Evolutionary conservation across 2,888 invertebrate genomes (phyloP).

Genomic region (Volucella zonaria): DNA sequence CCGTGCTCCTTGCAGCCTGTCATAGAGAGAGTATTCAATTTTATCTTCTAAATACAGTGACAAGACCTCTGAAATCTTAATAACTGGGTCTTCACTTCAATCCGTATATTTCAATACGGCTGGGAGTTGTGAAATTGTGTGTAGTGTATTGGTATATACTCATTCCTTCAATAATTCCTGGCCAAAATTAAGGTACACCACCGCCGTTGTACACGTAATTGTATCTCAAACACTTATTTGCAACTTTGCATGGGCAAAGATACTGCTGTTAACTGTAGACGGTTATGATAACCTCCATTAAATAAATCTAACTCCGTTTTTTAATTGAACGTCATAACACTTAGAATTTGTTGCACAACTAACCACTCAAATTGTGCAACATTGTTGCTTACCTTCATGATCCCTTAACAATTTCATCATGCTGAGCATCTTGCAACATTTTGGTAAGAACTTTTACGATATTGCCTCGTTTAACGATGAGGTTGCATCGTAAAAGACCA

Average conservation of each 20-base stretch:
- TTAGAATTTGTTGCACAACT: conserved; percentile 43
- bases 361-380: conserved; percentile 41
- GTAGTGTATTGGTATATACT: no score
- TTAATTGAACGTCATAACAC: conserved; percentile 53
- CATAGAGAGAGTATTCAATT: no score
- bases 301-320: conserved; percentile 37
- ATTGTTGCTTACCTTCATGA: conserved; percentile 57
- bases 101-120: no score
- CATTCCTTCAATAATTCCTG: no score
- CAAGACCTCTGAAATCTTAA: no score
- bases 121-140: no score
- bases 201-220: neutral
- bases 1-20: no score
- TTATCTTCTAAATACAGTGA: no score
- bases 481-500: conserved; percentile 2
- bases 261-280: conserved; percentile 1
- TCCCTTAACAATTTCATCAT: conserved; percentile 56
- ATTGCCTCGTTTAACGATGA: conserved; percentile 46
- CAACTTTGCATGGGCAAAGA: neutral
- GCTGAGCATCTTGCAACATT: conserved; percentile 17
- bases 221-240: neutral
- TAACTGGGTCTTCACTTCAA: no score
- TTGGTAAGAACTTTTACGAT: conserved; percentile 49
- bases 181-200: no score
- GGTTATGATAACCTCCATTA: conserved; percentile 37